A percentile compares a stretch with the other conserved stretches of the same genome.
phyloP scores from a whole-genome alignment of 92 coral and sea anemone genomes.

The Chrysogorgia sp. region DNA sequence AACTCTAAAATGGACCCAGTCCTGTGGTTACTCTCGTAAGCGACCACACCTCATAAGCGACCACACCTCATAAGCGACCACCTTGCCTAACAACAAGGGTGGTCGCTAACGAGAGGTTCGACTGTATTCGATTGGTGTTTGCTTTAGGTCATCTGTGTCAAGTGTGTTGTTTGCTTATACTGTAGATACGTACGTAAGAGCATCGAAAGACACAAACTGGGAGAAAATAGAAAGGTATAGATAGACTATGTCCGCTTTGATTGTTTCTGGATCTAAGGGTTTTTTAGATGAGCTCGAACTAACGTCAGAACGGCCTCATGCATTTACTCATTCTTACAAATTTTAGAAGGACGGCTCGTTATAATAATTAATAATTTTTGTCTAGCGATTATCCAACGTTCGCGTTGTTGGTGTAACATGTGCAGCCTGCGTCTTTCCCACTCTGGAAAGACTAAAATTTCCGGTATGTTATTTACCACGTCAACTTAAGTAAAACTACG shows the following conservation, averaged over 20 bases:
- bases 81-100: too few species aligned
- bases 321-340: too few species aligned
- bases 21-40: too few species aligned
- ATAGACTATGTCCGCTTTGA: slow-evolving; percentile 1
- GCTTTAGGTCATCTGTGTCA: background rate
- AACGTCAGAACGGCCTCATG: too few species aligned
- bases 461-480: slow-evolving; percentile 52
- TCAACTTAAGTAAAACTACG: background rate
- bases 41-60: too few species aligned
- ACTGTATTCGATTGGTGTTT: background rate
- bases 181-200: slow-evolving; percentile 83
- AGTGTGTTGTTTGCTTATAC: background rate
- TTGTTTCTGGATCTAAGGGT: background rate
- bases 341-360: too few species aligned
- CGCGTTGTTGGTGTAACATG: slow-evolving; percentile 97
- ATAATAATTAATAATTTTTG: background rate
- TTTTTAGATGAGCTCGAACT: too few species aligned
- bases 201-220: slow-evolving; percentile 89
- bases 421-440: slow-evolving; percentile 92
- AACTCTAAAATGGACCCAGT: too few species aligned
- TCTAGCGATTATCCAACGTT: slow-evolving; percentile 71
- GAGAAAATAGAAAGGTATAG: slow-evolving; percentile 92
- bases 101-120: too few species aligned
- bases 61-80: too few species aligned
- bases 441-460: slow-evolving; percentile 80